Percentiles rank a stretch among this genome's conserved stretches.
Evolutionary conservation across 2,888 invertebrate species (phyloP).

Genomic region (Thymelicus lineola): DNA sequence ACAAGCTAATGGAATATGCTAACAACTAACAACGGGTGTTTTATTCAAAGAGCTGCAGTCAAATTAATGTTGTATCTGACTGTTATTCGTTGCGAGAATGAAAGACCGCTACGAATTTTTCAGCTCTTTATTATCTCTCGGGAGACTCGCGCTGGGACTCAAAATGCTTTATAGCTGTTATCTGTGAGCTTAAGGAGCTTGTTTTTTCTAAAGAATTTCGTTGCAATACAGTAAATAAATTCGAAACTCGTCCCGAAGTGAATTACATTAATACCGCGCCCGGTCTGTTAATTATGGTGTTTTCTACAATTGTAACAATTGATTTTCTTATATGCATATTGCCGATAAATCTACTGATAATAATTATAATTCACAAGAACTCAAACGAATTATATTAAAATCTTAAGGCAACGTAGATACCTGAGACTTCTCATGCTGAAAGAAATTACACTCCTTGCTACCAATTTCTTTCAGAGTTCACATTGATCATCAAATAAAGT

Average conservation of each 20-base stretch:
- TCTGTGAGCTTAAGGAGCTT: slow-evolving; percentile 28
- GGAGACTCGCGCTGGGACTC: slow-evolving; percentile 27
- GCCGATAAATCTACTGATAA: too few species aligned
- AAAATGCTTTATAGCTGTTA: slow-evolving; percentile 37
- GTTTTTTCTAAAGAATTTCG: slow-evolving; percentile 25
- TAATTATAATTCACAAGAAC: too few species aligned
- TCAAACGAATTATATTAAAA: too few species aligned
- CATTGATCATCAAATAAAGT: too few species aligned
- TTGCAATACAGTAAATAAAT: slow-evolving; percentile 24
- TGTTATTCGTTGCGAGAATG: slow-evolving; percentile 21
- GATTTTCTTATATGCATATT: too few species aligned
- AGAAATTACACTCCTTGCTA: too few species aligned
- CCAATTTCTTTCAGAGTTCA: too few species aligned
- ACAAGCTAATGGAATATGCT: not conserved
- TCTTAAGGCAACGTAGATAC: too few species aligned
- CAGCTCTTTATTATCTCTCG: slow-evolving; percentile 35
- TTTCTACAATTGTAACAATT: too few species aligned
- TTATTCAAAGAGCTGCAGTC: slow-evolving; percentile 4
- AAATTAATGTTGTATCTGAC: slow-evolving; percentile 21
- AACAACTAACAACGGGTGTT: not conserved
- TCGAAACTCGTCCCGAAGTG: not conserved
- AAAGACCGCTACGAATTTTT: slow-evolving; percentile 25
- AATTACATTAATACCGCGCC: not conserved
- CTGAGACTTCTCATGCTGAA: too few species aligned
- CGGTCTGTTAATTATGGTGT: too few species aligned